A percentile compares a stretch with the other conserved stretches of the same genome.
Conservation (phyloP, 2,888 invertebrate species). For the Agriotes lineatus region DNA sequence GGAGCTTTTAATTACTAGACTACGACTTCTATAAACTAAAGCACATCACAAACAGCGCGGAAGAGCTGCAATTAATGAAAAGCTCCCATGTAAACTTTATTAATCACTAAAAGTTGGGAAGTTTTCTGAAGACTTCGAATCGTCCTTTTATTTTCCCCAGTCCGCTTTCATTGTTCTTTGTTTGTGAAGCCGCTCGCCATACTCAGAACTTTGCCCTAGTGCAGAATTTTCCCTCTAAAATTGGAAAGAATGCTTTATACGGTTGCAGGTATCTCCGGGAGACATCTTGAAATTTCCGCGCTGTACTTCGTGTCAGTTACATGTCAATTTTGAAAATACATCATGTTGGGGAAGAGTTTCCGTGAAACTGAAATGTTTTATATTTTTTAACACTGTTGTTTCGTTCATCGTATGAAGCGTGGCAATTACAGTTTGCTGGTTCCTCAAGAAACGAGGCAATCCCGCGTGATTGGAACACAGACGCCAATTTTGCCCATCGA, state of each 20-base stretch:
- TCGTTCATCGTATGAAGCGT: too few species aligned
- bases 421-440: too few species aligned
- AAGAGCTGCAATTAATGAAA: slow-evolving; percentile 29
- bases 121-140: slow-evolving; percentile 28
- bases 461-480: not conserved
- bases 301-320: too few species aligned
- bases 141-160: slow-evolving; percentile 28
- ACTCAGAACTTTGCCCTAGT: not conserved
- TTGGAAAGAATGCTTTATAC: not conserved
- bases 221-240: not conserved
- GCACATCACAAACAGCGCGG: slow-evolving; percentile 10
- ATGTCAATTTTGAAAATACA: too few species aligned
- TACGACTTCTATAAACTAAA: slow-evolving; percentile 6
- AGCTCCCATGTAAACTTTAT: slow-evolving; percentile 34
- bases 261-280: too few species aligned
- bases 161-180: slow-evolving; percentile 16
- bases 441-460: not conserved
- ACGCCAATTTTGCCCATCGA: not conserved
- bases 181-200: not conserved
- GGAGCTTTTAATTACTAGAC: slow-evolving; percentile 3
- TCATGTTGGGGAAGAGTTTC: too few species aligned
- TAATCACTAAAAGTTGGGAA: slow-evolving; percentile 23
- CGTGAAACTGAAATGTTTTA: too few species aligned
- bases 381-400: too few species aligned
- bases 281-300: too few species aligned